Percentiles rank a stretch among this genome's conserved stretches.
Evolutionary conservation across 1,140 invertebrate genomes (phyloP).

Genomic region (Globodera rostochiensis): DNA sequence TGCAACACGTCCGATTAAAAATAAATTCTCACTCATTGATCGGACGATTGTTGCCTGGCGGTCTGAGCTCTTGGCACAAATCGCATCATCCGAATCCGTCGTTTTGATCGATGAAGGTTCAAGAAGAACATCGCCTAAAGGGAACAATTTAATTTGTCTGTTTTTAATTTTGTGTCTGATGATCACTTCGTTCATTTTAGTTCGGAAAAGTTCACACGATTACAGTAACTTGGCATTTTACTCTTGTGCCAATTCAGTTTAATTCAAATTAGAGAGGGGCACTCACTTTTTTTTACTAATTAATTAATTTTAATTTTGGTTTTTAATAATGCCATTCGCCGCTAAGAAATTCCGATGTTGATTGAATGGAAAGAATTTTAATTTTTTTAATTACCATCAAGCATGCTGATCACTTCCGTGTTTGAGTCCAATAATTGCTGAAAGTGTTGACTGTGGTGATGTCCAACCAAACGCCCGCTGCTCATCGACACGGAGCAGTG

Average conservation of each 20-base stretch:
- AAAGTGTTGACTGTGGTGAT: not conserved
- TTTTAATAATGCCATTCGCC: no score
- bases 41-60: not conserved
- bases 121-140: not conserved
- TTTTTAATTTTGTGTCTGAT: not conserved
- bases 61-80: not conserved
- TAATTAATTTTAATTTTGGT: no score
- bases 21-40: not conserved
- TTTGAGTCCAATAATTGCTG: not conserved
- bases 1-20: no score
- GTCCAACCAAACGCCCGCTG: not conserved
- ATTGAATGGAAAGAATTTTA: not conserved
- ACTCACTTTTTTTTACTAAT: no score
- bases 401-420: not conserved
- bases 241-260: no score
- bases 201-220: not conserved
- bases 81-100: not conserved
- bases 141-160: not conserved
- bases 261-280: no score
- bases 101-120: not conserved
- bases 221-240: no score
- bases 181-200: not conserved
- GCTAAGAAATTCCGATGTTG: no score
- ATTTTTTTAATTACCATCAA: not conserved
- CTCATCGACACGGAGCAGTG: not conserved